These are phyloP conservation scores for Ovibos moschatus DNA, from an alignment of 2,113 vertebrate species.

Conservation along the genomic window DNA sequence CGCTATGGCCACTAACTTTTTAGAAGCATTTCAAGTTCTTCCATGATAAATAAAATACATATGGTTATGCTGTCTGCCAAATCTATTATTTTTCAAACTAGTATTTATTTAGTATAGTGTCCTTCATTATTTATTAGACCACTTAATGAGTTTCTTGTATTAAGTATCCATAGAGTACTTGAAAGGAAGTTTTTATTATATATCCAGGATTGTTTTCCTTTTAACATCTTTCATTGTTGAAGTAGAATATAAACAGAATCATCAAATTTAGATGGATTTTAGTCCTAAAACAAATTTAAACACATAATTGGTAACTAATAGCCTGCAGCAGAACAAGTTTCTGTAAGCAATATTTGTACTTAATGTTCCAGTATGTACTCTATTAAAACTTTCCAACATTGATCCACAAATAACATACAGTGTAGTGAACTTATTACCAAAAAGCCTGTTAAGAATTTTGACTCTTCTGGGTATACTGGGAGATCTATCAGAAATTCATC, in stretches of 20 bases:
- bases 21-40: not conserved
- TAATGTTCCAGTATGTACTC: not conserved
- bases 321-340: not conserved
- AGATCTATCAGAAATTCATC: slow-evolving; percentile 61
- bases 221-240: slow-evolving; percentile 28
- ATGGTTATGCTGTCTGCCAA: not conserved
- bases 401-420: not conserved
- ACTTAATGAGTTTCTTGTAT: slow-evolving; percentile 34
- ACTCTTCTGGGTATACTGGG: not conserved
- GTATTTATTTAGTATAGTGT: slow-evolving; percentile 29
- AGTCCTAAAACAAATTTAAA: slow-evolving; percentile 20
- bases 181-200: slow-evolving; percentile 35
- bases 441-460: not conserved
- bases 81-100: not conserved
- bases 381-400: not conserved
- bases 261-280: slow-evolving; percentile 40
- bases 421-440: slow-evolving; percentile 28
- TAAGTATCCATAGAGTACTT: not conserved
- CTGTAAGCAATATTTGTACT: not conserved
- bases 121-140: not conserved
- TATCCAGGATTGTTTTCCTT: slow-evolving; percentile 5
- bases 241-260: not conserved
- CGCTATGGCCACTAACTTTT: not conserved
- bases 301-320: not conserved
- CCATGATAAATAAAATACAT: not conserved